Base-by-base conservation (phyloP, 2,888 invertebrate species). In the Drosophila ustulata region DNA sequence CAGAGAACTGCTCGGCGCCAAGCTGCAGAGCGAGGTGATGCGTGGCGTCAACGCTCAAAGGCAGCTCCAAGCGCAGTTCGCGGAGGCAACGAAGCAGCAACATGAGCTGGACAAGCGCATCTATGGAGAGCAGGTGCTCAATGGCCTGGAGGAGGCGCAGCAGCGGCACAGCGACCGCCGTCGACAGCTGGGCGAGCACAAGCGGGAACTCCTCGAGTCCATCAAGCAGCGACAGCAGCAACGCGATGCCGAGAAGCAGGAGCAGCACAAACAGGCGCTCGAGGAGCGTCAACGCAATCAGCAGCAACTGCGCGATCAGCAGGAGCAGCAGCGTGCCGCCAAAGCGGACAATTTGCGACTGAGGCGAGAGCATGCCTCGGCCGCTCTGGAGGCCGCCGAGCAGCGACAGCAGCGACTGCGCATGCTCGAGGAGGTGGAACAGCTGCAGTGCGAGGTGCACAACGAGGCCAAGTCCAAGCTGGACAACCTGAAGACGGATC, bases 401-500 rank as follows among this genome's bases (percentile, higher is more conserved):
- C 83, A 88, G 37, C 63, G 64, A 0, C 71, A 64, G 0, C 51
- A 77, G 59, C 78, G 86, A 13, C 89, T 89, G 18, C 85, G 81
- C 23, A 80, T 91, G 75, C 80, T 89, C 5, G 92, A 93, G 41
- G 91, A 91, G 66, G 92, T 93, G 63, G 90, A 93, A 49, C 92
- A 93, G 49, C 90, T 92, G 59, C 90, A 93, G 4, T 92, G 93
- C 23, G 87, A 92, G 41, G 92, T 93, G 34, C 93, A 93, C 72
- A 90, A 90, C 18, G 90, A 92, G 32, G 92, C 93, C 1, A 94
- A 93, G 75, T 88, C 90, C 9, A 91, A 89, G 43, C 91, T 94
- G 45, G 91, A 93, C 39, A 88, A 91, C 41, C 82, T 93, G 43
- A 93, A 91, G 66, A 23, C 30, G 0, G 75, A 82, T 4, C 92